Base-by-base conservation (phyloP, 2,888 invertebrate species). In the Drosophila fulvimacula region DNA sequence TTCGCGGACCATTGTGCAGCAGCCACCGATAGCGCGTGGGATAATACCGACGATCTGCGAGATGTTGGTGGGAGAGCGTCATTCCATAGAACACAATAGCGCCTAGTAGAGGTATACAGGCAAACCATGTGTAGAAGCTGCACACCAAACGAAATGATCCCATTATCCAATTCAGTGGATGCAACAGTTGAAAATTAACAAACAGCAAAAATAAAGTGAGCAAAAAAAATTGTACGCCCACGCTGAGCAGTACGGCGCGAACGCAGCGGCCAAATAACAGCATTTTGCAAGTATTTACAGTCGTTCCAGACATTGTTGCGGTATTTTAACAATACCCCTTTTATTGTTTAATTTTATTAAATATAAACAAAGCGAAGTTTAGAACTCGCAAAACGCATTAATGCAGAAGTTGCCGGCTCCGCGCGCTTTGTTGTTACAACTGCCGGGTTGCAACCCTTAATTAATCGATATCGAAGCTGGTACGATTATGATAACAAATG, bases 41-140 rank as follows among this genome's bases (percentile, higher is more conserved):
- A 71, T 94, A 94, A 82, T 95, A 96, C 0, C 93, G 93, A 39
- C 94, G 92, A 53, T 94, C 94, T 21, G 93, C 93, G 27, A 96
- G 93, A 80, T 96, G 95, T 75, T 95, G 95, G 87, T 95, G 95
- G 49, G 95, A 95, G 85, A 95, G 95, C 38, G 95, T 93, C 42
- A 96, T 93, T n/a, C 96, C 95, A 92, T 96, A 96, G 7, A 95
- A 93, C 69, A 95, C 94, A 11, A 96, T 94, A 1, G 95, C 94
- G 30, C 93, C 90, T 13, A 94, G 93, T 19, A 96, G 93, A 0
- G 96, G 94, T 30, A 95, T 91, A 49, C 95, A 94, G 79, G 95
- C 95, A 0, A 95, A 90, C 93, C 95, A 94, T 91, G 95, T 96
- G 89, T 94, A 91, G 19, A 91, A 80, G 13, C 92, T 92, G 65